Conservation (phyloP, 2,797 vertebrate genomes). For the Todus mexicanus region DNA sequence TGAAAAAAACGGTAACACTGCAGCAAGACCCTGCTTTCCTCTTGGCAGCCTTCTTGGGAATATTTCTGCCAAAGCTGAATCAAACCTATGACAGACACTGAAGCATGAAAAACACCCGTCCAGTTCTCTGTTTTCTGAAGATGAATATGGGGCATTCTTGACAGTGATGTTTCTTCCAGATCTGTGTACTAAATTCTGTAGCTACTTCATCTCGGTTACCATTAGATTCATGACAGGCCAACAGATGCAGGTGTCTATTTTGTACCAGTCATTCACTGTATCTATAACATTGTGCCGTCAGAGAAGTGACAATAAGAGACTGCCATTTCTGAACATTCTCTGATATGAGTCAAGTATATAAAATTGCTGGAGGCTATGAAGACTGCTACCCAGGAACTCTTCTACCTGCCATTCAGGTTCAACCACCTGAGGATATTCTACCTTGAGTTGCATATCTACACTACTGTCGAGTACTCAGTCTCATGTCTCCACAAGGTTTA, state of each 20-base stretch:
- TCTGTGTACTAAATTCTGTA: background rate
- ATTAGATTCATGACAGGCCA: background rate
- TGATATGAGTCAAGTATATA: background rate
- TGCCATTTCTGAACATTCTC: background rate
- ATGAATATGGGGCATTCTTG: background rate
- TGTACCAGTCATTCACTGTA: background rate
- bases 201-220: background rate
- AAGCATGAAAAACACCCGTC: background rate
- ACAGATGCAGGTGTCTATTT: background rate
- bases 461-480: background rate
- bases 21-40: background rate
- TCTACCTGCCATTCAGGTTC: background rate
- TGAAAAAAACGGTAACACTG: background rate
- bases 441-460: background rate
- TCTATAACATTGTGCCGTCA: background rate
- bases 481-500: background rate
- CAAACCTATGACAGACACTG: background rate
- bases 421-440: background rate
- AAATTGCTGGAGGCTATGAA: background rate
- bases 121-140: background rate
- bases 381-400: background rate
- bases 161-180: background rate
- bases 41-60: background rate
- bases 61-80: background rate
- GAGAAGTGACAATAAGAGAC: background rate